Evolutionary conservation across 2,113 vertebrate genomes (phyloP), one percentile per base, ranked within the genome.

Genomic region (Elephantulus edwardii): DNA sequence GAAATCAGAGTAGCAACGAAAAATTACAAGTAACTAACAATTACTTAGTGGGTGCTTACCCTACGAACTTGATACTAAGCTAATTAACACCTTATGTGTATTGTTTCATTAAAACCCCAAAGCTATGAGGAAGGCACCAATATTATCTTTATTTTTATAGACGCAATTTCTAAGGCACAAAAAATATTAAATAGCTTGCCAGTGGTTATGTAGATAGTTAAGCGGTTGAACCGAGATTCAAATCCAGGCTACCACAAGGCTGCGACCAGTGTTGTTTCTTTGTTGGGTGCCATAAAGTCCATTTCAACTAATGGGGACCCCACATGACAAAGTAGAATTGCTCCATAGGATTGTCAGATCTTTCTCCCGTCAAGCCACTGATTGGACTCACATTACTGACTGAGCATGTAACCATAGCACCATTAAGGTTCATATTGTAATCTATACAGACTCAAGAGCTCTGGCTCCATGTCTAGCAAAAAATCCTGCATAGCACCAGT

Each of bases 1-100:
- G 30, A 22, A 64, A 72, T 90, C 84, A 52, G 68, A 77, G 50
- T 8, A 90, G 24, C 54, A 86, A 33, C 50, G 75, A 91, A 75
- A 74, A 71, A 20, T 35, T 78, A 30, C 7, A 60, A 74, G 48
- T 35, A 79, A 52, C 33, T 71, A 35, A 28, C 68, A n/a, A n/a
- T n/a, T 24, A 75, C 54, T n/a, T 54, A n/a, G 35, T 40, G 26
- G 54, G 22, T 54, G 20, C 26, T 68, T 52, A 33, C 38, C 6
- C 38, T 44, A 10, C 64, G 38, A 56, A 13, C 48, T 78, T 62
- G 40, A 54, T 74, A 81, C 38, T 46, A n/a, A 77, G 77, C 33
- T 48, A 48, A 86, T 56, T 42, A 86, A 20, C 38, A 74, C 56
- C 79, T 88, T 35, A 30, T 9, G 28, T 84, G 44, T 33, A 28